Base-by-base conservation (phyloP, 2,888 invertebrate species). In the Holacanthella duospinosa region DNA sequence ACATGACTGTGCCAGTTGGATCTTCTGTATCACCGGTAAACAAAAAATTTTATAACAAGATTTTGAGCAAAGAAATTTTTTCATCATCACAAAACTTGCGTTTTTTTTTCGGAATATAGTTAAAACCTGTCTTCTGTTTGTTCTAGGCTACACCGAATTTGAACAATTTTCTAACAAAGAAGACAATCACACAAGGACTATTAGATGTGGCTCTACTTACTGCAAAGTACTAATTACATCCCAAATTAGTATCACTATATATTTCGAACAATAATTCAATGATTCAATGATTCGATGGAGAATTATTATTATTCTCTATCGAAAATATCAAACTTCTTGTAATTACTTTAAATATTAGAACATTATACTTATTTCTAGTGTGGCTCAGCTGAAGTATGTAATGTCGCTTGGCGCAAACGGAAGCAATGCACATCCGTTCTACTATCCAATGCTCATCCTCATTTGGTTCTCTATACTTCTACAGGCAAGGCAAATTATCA, bases 101-200 rank as follows among this genome's bases (percentile, higher is more conserved):
- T n/a, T n/a, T n/a, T n/a, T n/a, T n/a, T n/a, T n/a, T n/a, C n/a
- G n/a, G n/a, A n/a, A n/a, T n/a, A n/a, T n/a, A n/a, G n/a, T n/a
- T n/a, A n/a, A n/a, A n/a, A n/a, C n/a, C n/a, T n/a, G n/a, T n/a
- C n/a, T n/a, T n/a, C n/a, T n/a, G n/a, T n/a, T n/a, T n/a, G n/a
- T n/a, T n/a, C n/a, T 21, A 48, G 48, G 48, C 4, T 21, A 4
- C 21, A n/a, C 48, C 48, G 16, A 89, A 91, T 75, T 86, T 88
- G 2, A 93, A 92, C 78, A 84, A 87, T 70, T 93, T 92, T 82
- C 90, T 92, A 26, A 91, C 91, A 9, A 93, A 92, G 78, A 93
- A 93, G 78, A 91, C 91, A 0, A 89, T 92, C 63, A 90, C 92
- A 0, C 92, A 92, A 80, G 91, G 92, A 2, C 87, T 92, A 84